Evolutionary conservation across 2,113 vertebrate genomes (phyloP).

Genomic region (Myodes glareolus): DNA sequence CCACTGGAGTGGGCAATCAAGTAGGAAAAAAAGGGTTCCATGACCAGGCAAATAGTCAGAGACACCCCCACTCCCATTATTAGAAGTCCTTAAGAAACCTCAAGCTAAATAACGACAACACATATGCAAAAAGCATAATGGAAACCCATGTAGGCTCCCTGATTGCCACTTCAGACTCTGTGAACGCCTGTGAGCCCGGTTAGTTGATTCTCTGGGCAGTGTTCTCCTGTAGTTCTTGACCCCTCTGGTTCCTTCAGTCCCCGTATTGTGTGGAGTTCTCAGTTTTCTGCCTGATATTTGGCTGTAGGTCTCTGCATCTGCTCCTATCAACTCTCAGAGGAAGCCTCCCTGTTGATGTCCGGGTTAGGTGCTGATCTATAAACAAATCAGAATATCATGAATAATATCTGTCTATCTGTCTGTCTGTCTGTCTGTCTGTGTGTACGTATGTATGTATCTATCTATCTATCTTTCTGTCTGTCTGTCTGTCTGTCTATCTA

Average conservation of each 20-base stretch:
- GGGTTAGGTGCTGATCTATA: neutral
- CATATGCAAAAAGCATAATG: neutral
- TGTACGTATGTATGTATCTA: neutral
- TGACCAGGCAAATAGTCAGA: neutral
- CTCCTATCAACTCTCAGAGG: neutral
- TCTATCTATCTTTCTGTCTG: neutral
- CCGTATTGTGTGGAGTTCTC: neutral
- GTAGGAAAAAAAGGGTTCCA: neutral
- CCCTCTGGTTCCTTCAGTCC: neutral
- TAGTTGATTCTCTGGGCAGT: neutral
- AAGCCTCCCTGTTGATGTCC: neutral
- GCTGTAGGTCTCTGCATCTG: neutral
- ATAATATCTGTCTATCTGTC: neutral
- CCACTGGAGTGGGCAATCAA: neutral
- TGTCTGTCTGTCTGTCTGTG: accelerated
- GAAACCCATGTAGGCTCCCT: neutral
- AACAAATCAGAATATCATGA: neutral
- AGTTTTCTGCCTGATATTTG: neutral
- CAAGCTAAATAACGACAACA: neutral
- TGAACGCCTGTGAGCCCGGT: no score
- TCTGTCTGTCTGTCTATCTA: neutral
- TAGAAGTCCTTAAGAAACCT: neutral
- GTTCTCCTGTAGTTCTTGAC: neutral
- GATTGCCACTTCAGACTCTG: neutral
- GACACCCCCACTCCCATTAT: neutral